These are phyloP conservation scores for Donacobius atricapilla DNA, from an alignment of 2,113 vertebrate species.

Conservation along the genomic window DNA sequence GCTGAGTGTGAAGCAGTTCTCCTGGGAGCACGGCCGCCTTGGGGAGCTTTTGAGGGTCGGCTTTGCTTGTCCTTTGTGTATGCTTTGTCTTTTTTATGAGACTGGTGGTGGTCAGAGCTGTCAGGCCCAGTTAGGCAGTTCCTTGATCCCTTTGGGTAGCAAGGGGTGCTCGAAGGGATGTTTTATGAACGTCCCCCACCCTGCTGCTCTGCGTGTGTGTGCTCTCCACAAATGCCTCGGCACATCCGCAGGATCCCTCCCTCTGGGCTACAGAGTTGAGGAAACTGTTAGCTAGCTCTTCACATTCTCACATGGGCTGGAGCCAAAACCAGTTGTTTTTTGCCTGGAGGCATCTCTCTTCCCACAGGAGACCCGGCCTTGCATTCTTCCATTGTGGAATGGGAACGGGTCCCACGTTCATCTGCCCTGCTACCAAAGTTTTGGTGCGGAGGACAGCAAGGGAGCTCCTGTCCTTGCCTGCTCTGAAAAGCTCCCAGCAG, in stretches of 20 bases:
- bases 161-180: background rate
- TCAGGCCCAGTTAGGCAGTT: background rate
- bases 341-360: constrained; percentile 48
- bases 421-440: background rate
- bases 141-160: background rate
- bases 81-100: background rate
- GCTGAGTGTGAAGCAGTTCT: background rate
- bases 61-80: accelerated
- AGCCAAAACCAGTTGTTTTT: constrained; percentile 53
- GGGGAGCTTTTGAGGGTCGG: background rate
- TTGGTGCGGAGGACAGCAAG: background rate
- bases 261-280: constrained; percentile 3
- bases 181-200: background rate
- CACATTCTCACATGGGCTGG: background rate
- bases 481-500: background rate
- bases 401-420: background rate
- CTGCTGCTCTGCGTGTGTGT: background rate
- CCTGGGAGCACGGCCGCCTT: background rate
- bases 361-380: constrained; percentile 43
- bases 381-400: constrained; percentile 11
- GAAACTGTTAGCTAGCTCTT: constrained; percentile 51
- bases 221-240: background rate
- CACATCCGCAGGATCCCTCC: constrained; percentile 1
- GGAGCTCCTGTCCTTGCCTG: background rate
- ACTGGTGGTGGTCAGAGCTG: background rate